phyloP scores from a whole-genome alignment of 2,888 invertebrate species.

The Plebejus anna region DNA sequence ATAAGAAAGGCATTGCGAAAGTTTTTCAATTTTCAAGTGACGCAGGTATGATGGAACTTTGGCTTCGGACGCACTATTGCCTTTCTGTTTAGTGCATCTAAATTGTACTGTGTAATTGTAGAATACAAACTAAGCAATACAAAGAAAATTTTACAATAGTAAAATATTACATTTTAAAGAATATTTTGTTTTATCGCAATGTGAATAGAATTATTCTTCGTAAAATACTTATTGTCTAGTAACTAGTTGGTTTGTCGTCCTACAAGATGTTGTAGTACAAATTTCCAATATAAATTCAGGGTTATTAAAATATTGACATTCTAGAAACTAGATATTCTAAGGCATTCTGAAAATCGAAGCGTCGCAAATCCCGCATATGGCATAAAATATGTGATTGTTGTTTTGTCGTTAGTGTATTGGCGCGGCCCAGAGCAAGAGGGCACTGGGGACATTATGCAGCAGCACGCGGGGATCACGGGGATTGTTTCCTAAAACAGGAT shows the following conservation, averaged over 20 bases:
- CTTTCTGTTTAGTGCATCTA: slow-evolving; percentile 32
- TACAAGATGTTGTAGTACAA: too few relatives aligned
- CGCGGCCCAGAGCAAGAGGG: slow-evolving; percentile 30
- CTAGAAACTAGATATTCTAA: neutral
- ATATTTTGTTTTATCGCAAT: too few relatives aligned
- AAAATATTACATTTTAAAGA: too few relatives aligned
- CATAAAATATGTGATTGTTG: slow-evolving; percentile 17
- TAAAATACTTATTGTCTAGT: too few relatives aligned
- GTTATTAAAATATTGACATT: too few relatives aligned
- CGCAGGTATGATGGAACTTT: slow-evolving; percentile 77
- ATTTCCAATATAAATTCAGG: too few relatives aligned
- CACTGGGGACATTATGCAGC: slow-evolving; percentile 70
- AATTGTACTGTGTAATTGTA: too few relatives aligned
- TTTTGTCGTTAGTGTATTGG: slow-evolving; percentile 25
- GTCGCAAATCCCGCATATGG: slow-evolving; percentile 20
- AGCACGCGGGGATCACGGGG: slow-evolving; percentile 74
- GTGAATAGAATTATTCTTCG: too few relatives aligned
- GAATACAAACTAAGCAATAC: neutral
- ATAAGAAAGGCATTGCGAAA: slow-evolving; percentile 77
- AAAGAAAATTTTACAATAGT: too few relatives aligned
- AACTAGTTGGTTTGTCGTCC: too few relatives aligned
- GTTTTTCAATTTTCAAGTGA: slow-evolving; percentile 80
- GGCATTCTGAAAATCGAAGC: neutral
- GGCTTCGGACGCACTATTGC: slow-evolving; percentile 58
- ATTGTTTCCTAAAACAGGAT: slow-evolving; percentile 75